phyloP scores from a whole-genome alignment of 2,888 invertebrate species.

The Maniola hyperantus region DNA sequence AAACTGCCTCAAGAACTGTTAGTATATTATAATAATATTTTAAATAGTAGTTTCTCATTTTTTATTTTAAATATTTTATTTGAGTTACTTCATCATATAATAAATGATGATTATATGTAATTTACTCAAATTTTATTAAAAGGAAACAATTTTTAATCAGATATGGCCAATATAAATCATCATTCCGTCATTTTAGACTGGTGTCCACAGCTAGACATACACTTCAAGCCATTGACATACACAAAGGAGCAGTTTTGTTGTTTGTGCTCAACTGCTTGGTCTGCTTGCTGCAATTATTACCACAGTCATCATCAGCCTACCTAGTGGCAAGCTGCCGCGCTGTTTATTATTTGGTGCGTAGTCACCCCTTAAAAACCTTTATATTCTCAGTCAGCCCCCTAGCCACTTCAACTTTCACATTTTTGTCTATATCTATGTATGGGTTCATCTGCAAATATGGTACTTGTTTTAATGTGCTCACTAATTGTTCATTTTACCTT shows the following conservation, averaged over 20 bases:
- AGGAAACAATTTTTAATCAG: neutral
- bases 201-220: slow-evolving; percentile 18
- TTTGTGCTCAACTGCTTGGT: slow-evolving; percentile 16
- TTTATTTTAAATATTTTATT: neutral
- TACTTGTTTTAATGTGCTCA: neutral
- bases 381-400: slow-evolving; percentile 10
- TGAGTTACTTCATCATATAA: slow-evolving; percentile 10
- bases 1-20: slow-evolving; percentile 95
- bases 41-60: slow-evolving; percentile 2
- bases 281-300: slow-evolving; percentile 22
- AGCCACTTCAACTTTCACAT: neutral
- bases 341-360: slow-evolving; percentile 23
- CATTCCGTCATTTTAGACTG: slow-evolving; percentile 21
- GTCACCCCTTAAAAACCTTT: slow-evolving; percentile 11
- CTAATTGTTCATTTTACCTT: no score
- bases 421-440: neutral
- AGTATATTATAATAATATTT: slow-evolving; percentile 44
- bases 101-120: neutral
- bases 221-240: slow-evolving; percentile 14
- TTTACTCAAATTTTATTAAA: neutral
- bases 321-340: slow-evolving; percentile 6
- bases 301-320: slow-evolving; percentile 13
- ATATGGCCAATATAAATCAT: slow-evolving; percentile 6
- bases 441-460: neutral
- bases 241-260: slow-evolving; percentile 20